Evolutionary conservation across 92 coral and sea anemone species (phyloP), one percentile per base, ranked within the genome.

Genomic region (Phenganax stokvisi): DNA sequence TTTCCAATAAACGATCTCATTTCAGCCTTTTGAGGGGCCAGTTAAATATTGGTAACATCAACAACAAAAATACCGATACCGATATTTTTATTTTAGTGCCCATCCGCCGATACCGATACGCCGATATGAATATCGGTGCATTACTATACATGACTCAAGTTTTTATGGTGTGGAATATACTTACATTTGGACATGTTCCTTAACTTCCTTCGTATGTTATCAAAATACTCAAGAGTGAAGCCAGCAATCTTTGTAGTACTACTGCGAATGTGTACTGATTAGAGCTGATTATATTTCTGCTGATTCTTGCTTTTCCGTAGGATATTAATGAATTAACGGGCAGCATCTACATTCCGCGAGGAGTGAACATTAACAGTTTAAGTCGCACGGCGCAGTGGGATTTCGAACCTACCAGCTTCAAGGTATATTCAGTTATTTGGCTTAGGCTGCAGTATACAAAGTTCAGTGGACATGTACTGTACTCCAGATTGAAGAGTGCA

Each of bases 281-380:
- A 75, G 4, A 75, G 16, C 80, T 37, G 69, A 20, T 15, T 25
- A 28, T 55, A 53, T 53, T 13, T 29, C 20, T 20, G n/a, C 9
- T 60, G 8, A 12, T 69, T 57, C 15, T 25, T 55, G n/a, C 47
- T 65, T 16, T 65, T 37, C 31, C 2, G 1, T 80, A 94, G 98
- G 98, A 94, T 71, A 94, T 94, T 79, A 89, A 89, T 87, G 97
- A 94, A 76, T 83, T 92, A 88, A 94, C 98, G 9, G 85, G 92
- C 68, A 94, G 98, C 85, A 94, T 94, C 37, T 94, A 94, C 84
- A 94, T 94, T 72, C 98, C 98, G 51, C 97, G 98, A 64, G 98
- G 98, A 81, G 93, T 94, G 10, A 94, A 94, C 79, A 94, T 96
- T n/a, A 89, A 91, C 68, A 90, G 97, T 17, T 90, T 94, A 51